Evolutionary conservation across 1,140 invertebrate species (phyloP).

Genomic region (Proctacanthus coquilletti): DNA sequence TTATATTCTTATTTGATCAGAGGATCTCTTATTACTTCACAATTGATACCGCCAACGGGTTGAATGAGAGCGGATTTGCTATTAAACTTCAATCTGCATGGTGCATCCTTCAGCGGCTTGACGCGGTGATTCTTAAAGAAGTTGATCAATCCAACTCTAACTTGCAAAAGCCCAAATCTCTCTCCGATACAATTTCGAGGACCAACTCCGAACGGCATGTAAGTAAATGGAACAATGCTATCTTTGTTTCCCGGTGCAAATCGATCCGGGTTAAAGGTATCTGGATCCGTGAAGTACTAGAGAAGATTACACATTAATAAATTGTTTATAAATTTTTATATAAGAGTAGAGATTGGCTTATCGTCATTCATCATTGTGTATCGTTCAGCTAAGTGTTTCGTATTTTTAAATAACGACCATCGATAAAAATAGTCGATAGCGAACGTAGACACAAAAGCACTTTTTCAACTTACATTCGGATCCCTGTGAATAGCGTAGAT

Average conservation of each 20-base stretch:
- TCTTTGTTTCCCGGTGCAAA: slow-evolving; percentile 7
- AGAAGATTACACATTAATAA: not conserved
- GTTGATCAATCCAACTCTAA: slow-evolving; percentile 19
- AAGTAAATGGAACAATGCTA: slow-evolving; percentile 21
- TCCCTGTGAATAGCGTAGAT: slow-evolving; percentile 5
- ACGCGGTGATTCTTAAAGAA: slow-evolving; percentile 17
- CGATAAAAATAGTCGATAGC: too few species aligned
- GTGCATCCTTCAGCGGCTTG: not conserved
- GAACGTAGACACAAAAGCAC: too few species aligned
- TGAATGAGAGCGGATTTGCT: not conserved
- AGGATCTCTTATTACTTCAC: not conserved
- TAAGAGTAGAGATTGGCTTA: too few species aligned
- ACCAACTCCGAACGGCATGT: slow-evolving; percentile 26
- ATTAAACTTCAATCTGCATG: not conserved
- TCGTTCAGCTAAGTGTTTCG: too few species aligned
- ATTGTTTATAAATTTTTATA: too few species aligned
- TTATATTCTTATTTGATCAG: not conserved
- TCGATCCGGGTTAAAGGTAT: slow-evolving; percentile 8
- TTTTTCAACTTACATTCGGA: slow-evolving; percentile 24
- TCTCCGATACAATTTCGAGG: slow-evolving; percentile 33
- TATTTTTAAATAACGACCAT: too few species aligned
- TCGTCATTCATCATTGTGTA: too few species aligned
- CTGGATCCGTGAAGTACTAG: slow-evolving; percentile 6
- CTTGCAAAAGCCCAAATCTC: slow-evolving; percentile 23
- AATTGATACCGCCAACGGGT: not conserved